Evolutionary conservation across 2,888 invertebrate species (phyloP).

Genomic region (Gnatocerus cornutus): DNA sequence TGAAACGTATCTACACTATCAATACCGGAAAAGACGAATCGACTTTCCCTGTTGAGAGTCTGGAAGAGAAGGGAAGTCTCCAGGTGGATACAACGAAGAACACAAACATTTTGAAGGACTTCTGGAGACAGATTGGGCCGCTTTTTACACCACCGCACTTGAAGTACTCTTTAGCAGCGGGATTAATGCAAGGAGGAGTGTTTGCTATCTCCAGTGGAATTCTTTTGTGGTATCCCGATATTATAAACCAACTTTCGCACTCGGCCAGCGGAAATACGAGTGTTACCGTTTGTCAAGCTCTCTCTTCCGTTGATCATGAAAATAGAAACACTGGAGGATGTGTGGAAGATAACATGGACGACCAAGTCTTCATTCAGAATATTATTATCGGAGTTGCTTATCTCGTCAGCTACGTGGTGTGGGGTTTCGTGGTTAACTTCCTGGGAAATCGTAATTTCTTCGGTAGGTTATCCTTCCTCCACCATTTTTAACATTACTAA

Average conservation of each 20-base stretch:
- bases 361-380: constrained; percentile 53
- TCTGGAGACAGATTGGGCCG: constrained; percentile 54
- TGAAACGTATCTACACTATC: constrained; percentile 56
- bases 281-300: constrained; percentile 59
- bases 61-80: constrained; percentile 42
- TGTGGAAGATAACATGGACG: constrained; percentile 37
- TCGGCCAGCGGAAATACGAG: constrained; percentile 38
- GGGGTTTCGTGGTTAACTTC: constrained; percentile 48
- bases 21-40: constrained; percentile 56
- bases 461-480: constrained; percentile 39
- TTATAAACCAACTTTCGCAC: constrained; percentile 57
- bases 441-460: constrained; percentile 51
- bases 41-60: constrained; percentile 54
- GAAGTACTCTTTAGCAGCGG: constrained; percentile 54
- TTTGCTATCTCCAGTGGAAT: constrained; percentile 60
- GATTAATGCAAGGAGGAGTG: constrained; percentile 57
- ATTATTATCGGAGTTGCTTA: constrained; percentile 54
- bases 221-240: constrained; percentile 62
- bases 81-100: constrained; percentile 19
- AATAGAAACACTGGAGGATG: constrained; percentile 9
- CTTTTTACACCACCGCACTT: constrained; percentile 55
- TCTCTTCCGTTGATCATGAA: constrained; percentile 42
- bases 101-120: constrained; percentile 43
- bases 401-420: constrained; percentile 44
- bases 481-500: neutral